Evolutionary conservation across 37 sponge, comb jelly and placozoan genomes (phyloP).

Genomic region (Dysidea cf. avara): DNA sequence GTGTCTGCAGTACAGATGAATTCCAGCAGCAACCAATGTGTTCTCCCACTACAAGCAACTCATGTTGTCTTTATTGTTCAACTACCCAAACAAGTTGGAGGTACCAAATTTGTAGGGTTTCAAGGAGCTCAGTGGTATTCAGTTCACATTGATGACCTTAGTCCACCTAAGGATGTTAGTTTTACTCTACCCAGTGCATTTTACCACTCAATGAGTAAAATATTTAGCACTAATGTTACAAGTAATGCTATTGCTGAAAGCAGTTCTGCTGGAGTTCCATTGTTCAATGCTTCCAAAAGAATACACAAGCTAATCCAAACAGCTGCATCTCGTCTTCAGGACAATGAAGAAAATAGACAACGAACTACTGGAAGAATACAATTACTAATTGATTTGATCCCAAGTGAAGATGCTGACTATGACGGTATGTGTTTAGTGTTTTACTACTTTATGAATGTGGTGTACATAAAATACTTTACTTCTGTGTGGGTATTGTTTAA

Average conservation of each 20-base stretch:
- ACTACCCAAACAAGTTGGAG: slow-evolving; percentile 46
- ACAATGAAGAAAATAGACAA: slow-evolving; percentile 15
- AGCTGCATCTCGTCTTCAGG: slow-evolving; percentile 44
- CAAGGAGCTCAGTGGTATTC: slow-evolving; percentile 79
- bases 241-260: too few species aligned
- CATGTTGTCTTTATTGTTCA: slow-evolving; percentile 66
- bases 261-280: too few species aligned
- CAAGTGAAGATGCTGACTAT: slow-evolving; percentile 1
- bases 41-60: slow-evolving; percentile 10
- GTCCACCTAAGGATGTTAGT: slow-evolving; percentile 27
- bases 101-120: slow-evolving; percentile 59
- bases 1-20: neutral
- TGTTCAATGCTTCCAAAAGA: too few species aligned
- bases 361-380: slow-evolving; percentile 27
- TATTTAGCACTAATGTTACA: slow-evolving; percentile 30
- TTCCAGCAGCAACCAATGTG: neutral
- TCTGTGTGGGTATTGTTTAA: too few species aligned
- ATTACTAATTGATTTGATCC: slow-evolving; percentile 32
- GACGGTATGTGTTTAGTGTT: slow-evolving; percentile 16
- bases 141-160: slow-evolving; percentile 72
- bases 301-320: slow-evolving; percentile 25
- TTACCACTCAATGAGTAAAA: slow-evolving; percentile 42
- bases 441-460: too few species aligned
- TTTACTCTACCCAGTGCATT: slow-evolving; percentile 41
- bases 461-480: too few species aligned